phyloP scores from a whole-genome alignment of 1,140 invertebrate genomes.

The Neuroterus valhalla region DNA sequence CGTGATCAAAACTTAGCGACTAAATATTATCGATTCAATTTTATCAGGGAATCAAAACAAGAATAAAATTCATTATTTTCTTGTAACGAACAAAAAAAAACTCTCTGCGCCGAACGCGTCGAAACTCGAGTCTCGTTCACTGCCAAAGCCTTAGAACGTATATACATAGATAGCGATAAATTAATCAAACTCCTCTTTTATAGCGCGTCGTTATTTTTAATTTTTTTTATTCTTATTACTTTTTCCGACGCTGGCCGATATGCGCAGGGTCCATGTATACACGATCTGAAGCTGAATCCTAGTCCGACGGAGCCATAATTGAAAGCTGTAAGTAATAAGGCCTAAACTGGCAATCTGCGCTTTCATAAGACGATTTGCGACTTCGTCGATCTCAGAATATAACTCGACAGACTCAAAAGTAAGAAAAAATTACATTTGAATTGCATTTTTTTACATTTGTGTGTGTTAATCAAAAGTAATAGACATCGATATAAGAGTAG shows the following conservation, averaged over 20 bases:
- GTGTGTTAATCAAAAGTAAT: neutral
- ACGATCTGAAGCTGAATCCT: slow-evolving; percentile 73
- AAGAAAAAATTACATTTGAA: slow-evolving; percentile 4
- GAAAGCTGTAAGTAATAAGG: slow-evolving; percentile 52
- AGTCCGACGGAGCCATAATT: slow-evolving; percentile 68
- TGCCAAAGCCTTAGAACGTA: slow-evolving; percentile 76
- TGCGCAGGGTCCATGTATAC: slow-evolving; percentile 64
- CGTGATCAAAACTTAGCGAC: neutral
- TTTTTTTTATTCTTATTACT: slow-evolving; percentile 34
- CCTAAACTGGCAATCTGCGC: slow-evolving; percentile 49
- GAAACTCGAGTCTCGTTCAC: slow-evolving; percentile 71
- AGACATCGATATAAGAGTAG: slow-evolving; percentile 7
- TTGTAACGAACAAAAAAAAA: slow-evolving; percentile 36
- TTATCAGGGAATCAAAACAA: neutral
- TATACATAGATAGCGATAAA: slow-evolving; percentile 67
- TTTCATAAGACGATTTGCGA: slow-evolving; percentile 40
- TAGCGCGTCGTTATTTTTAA: neutral
- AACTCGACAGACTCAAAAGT: neutral
- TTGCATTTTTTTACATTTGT: slow-evolving; percentile 5
- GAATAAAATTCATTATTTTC: neutral
- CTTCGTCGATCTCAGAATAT: slow-evolving; percentile 48
- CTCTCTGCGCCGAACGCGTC: slow-evolving; percentile 55
- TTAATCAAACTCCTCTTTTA: slow-evolving; percentile 23
- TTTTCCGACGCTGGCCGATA: slow-evolving; percentile 18
- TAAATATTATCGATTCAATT: neutral